Base-by-base conservation (phyloP, 2,888 invertebrate genomes). In the Pimpla rufipes region DNA sequence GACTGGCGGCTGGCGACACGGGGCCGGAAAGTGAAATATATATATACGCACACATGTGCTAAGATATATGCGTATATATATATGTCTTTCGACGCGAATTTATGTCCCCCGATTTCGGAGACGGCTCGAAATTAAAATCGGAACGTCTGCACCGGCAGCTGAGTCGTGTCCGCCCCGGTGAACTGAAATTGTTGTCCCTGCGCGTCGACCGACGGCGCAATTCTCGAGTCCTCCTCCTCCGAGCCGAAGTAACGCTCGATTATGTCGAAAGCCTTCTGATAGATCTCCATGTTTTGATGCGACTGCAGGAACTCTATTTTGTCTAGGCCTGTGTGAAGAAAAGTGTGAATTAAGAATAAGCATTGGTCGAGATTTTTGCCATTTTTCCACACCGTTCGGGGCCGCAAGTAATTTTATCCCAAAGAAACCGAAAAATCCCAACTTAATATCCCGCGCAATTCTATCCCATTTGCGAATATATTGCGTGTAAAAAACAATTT, bases 251-350 rank as follows among this genome's bases (percentile, higher is more conserved):
- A 99, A 91, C 97, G 97, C 93, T 99, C 99, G 90, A 99, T 99
- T 88, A 99, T 98, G 93, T 98, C 98, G 93, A 98, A 99, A 70
- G 99, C 98, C 94, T 99, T 99, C 93, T 98, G 97, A 94, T 99
- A 99, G 88, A 99, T 98, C 89, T 99, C 99, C 93, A 97, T 96
- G 92, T 99, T 99, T 93, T 98, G 98, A 93, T 99, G 99, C 59
- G 98, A 98, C 93, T 99, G 99, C 71, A 99, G 95, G 94, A 98
- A 99, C 94, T 99, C 99, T 88, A 99, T 98, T 95, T 99, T 99
- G 93, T 99, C 99, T 93, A 99, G 95, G 91, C 99, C 98, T 98
- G 91, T 16, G 55, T 7, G 16, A 5, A n/a, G 7, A 93, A 94
- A 89, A 83, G n/a, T n/a, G n/a, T n/a, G 66, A 84, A 80, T 62